phyloP scores from a whole-genome alignment of 2,888 invertebrate species.

The Conus canariensis region DNA sequence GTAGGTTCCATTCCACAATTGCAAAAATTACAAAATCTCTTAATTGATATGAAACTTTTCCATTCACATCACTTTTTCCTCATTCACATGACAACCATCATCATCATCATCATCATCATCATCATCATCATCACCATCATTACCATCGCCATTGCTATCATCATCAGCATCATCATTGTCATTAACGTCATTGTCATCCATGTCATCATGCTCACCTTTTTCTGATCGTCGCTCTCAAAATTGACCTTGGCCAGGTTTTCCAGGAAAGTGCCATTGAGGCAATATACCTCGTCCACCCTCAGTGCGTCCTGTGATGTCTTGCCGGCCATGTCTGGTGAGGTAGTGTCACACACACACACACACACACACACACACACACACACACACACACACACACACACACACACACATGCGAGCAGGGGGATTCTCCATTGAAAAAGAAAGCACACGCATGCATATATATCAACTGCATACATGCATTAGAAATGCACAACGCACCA shows the following conservation, averaged over 20 bases:
- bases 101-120: no score
- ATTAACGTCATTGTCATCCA: background rate
- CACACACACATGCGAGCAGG: background rate
- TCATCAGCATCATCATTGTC: no score
- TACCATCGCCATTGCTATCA: background rate
- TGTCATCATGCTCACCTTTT: background rate
- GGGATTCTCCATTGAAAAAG: background rate
- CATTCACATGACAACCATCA: no score
- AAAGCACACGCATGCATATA: no score
- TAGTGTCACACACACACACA: background rate
- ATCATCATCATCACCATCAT: background rate
- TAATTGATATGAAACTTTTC: no score
- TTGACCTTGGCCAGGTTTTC: background rate
- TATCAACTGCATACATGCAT: no score
- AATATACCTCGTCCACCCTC: conserved; percentile 2
- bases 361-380: conserved; percentile 33
- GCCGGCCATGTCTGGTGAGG: conserved; percentile 11
- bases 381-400: conserved; percentile 17
- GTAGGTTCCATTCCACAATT: no score
- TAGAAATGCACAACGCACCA: no score
- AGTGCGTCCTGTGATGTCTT: conserved; percentile 6
- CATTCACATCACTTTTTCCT: no score
- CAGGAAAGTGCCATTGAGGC: conserved; percentile 8
- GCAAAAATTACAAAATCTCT: no score
- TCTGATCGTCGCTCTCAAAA: background rate